Conservation (phyloP, 1,140 invertebrate species). For the Temnothorax longispinosus region DNA sequence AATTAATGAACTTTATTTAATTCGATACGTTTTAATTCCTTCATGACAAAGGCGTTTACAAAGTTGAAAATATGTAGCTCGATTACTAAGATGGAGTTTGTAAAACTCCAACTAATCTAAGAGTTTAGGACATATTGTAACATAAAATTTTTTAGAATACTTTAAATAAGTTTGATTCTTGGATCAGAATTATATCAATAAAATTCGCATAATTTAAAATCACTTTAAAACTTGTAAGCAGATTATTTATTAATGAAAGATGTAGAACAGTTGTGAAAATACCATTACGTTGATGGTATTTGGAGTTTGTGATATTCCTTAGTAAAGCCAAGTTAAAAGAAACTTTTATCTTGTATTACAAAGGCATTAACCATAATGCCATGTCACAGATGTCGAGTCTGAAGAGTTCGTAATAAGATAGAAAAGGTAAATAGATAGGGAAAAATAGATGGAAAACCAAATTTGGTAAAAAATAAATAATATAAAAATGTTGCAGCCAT, state of each 20-base stretch:
- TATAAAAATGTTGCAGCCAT: slow-evolving; percentile 1
- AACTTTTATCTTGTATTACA: not conserved
- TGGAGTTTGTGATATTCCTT: not conserved
- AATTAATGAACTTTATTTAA: not conserved
- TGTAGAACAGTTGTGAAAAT: not conserved
- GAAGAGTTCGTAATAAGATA: not conserved
- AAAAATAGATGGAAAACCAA: not conserved
- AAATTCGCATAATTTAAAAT: not conserved
- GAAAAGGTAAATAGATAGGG: too few species aligned
- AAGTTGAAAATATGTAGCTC: not conserved
- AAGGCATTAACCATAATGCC: not conserved
- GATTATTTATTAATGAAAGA: not conserved
- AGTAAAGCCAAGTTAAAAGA: not conserved
- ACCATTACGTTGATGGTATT: not conserved
- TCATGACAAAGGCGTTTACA: not conserved
- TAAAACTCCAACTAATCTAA: not conserved
- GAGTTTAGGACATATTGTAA: not conserved
- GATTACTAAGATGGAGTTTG: not conserved
- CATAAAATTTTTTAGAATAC: not conserved
- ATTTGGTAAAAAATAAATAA: not conserved
- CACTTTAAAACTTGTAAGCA: not conserved
- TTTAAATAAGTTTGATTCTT: not conserved
- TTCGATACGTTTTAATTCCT: not conserved
- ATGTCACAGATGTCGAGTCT: not conserved
- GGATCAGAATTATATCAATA: not conserved